phyloP scores from a whole-genome alignment of 2,113 vertebrate species.

The Panthera uncia region DNA sequence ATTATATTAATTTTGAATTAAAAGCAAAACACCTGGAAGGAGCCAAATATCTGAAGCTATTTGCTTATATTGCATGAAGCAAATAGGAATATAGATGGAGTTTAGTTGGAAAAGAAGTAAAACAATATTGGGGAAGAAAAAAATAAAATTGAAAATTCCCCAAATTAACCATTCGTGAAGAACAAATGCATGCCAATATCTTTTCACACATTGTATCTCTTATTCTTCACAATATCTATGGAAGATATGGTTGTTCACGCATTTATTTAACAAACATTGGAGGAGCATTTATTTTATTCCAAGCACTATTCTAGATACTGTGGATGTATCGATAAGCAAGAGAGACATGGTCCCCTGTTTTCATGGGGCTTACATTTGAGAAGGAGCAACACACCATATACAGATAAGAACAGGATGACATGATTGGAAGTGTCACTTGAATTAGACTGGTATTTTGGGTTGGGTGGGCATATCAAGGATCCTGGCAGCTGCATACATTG shows the following conservation, averaged over 20 bases:
- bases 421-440: background rate
- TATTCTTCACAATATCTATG: background rate
- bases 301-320: background rate
- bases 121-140: background rate
- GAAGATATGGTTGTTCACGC: background rate
- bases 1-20: conserved; percentile 47
- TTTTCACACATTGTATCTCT: background rate
- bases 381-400: background rate
- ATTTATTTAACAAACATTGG: conserved; percentile 1
- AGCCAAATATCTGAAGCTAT: background rate
- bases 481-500: background rate
- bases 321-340: background rate
- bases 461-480: background rate
- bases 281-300: background rate
- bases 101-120: background rate
- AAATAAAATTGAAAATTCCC: background rate
- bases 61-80: background rate
- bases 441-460: background rate
- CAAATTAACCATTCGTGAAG: background rate
- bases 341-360: background rate
- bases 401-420: background rate
- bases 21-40: background rate
- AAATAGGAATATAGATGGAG: background rate
- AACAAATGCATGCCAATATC: background rate
- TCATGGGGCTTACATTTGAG: background rate